Evolutionary conservation across 1,140 invertebrate species (phyloP), one percentile per base, ranked within the genome.

Genomic region (Sarcophaga peregrina): DNA sequence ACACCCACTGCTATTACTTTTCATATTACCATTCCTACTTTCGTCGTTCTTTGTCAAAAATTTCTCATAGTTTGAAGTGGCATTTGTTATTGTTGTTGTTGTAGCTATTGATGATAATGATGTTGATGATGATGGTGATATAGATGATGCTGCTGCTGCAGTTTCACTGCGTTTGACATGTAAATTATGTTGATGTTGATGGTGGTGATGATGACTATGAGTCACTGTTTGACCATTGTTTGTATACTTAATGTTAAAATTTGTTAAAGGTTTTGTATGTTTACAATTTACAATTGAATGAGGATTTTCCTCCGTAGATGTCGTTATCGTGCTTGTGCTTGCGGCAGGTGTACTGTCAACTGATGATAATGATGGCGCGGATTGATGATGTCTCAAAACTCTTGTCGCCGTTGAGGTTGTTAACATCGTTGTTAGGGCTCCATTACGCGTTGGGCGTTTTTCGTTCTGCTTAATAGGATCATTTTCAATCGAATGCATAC

Each of bases 51-150:
- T 78, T 9, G 62, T 9, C 25, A 48, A 48, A 80, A 68, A 45
- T 11, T 78, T n/a, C 20, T 78, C 75, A 50, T 20, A 78, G 20
- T 58, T 80, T 37, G 13, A 8, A 25, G 17, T 7, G 62, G 8
- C 10, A 68, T 68, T 68, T 25, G 62, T 20, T 68, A 20, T 68
- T 17, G 62, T 68, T 68, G 58, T 58, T 11, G 15, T 82, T 82
- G 81, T 17, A 81, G 78, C n/a, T 50, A 74, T 11, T 82, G 76
- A 20, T 78, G 58, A 13, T 85, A 82, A 84, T 86, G 83, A 80
- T 83, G 83, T 75, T 84, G 84, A 15, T 84, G 83, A 50, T 84
- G 85, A 48, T 85, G 86, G 37, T 86, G 82, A 17, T 37, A 37
- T 37, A 37, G 81, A 20, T 83, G 78, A n/a, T 50, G 81, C 8